A percentile compares a stretch with the other conserved stretches of the same genome.
Conservation (phyloP, 1,140 invertebrate species). For the Drosophila fuyamai region DNA sequence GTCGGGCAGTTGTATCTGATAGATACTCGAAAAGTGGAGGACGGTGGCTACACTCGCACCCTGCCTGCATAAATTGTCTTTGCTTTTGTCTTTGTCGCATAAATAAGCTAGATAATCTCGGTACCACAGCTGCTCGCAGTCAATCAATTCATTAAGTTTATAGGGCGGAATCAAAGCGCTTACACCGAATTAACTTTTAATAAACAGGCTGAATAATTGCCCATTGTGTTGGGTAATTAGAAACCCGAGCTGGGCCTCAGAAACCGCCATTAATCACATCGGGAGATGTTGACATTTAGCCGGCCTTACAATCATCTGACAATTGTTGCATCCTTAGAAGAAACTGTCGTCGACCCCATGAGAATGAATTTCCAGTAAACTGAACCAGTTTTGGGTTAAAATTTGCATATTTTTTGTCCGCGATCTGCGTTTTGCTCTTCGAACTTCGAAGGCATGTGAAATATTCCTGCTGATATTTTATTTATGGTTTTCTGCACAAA, state of each 20-base stretch:
- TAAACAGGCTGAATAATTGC: slow-evolving; percentile 36
- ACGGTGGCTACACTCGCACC: slow-evolving; percentile 44
- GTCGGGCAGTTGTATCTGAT: slow-evolving; percentile 44
- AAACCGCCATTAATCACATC: slow-evolving; percentile 26
- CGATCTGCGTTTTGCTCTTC: slow-evolving; percentile 21
- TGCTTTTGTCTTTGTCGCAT: not conserved
- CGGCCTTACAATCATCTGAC: slow-evolving; percentile 23
- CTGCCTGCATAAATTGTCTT: slow-evolving; percentile 49
- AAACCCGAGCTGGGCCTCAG: not conserved
- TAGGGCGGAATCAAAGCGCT: slow-evolving; percentile 27
- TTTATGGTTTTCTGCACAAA: slow-evolving; percentile 50
- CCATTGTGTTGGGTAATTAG: slow-evolving; percentile 44
- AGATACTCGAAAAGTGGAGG: slow-evolving; percentile 28
- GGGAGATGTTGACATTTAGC: slow-evolving; percentile 51
- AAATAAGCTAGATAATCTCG: slow-evolving; percentile 24
- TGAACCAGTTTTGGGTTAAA: slow-evolving; percentile 47
- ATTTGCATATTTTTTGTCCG: slow-evolving; percentile 32
- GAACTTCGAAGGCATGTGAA: slow-evolving; percentile 45
- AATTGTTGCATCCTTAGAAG: slow-evolving; percentile 45
- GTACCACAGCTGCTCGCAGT: slow-evolving; percentile 22
- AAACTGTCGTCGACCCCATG: slow-evolving; percentile 27
- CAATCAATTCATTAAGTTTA: slow-evolving; percentile 53
- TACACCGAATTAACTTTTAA: slow-evolving; percentile 21
- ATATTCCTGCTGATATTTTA: slow-evolving; percentile 62
- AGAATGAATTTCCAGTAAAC: slow-evolving; percentile 37